Evolutionary conservation across 2,797 vertebrate species (phyloP).

Genomic region (Poeciliopsis infans): DNA sequence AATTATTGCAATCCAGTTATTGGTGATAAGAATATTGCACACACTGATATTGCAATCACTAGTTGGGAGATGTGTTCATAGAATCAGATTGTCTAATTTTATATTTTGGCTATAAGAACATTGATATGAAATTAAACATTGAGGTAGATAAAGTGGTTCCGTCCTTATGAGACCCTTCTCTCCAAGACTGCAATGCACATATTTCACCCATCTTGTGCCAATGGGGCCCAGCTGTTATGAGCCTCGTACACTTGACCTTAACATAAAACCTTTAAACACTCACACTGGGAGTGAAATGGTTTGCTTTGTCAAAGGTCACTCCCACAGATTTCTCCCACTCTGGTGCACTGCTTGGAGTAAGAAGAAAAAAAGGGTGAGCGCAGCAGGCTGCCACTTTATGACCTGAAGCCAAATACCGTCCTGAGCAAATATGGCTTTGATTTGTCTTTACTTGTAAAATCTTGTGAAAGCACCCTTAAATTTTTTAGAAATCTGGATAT

Average conservation of each 20-base stretch:
- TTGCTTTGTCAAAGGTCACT: slow-evolving; percentile 75
- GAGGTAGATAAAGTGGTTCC: not conserved
- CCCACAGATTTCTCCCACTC: slow-evolving; percentile 69
- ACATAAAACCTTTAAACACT: slow-evolving; percentile 71
- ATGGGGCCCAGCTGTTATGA: slow-evolving; percentile 59
- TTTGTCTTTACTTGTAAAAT: slow-evolving; percentile 38
- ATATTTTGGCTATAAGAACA: not conserved
- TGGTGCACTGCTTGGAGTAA: slow-evolving; percentile 45
- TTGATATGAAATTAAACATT: not conserved
- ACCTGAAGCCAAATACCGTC: slow-evolving; percentile 55
- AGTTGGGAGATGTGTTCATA: not conserved
- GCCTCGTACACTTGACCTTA: slow-evolving; percentile 74
- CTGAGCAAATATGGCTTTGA: slow-evolving; percentile 60
- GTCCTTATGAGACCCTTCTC: slow-evolving; percentile 1
- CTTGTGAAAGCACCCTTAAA: slow-evolving; percentile 10
- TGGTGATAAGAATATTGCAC: not conserved
- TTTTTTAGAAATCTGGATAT: not conserved
- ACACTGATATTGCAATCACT: not conserved
- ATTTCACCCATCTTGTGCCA: slow-evolving; percentile 36
- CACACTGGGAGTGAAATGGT: slow-evolving; percentile 67
- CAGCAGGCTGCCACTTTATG: slow-evolving; percentile 46
- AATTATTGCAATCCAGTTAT: not conserved
- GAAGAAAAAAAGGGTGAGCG: slow-evolving; percentile 58
- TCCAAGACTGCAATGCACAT: slow-evolving; percentile 8
- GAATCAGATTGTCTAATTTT: not conserved